Evolutionary conservation across 2,888 invertebrate species (phyloP), one percentile per base, ranked within the genome.

Genomic region (Caenorhabditis sp.): DNA sequence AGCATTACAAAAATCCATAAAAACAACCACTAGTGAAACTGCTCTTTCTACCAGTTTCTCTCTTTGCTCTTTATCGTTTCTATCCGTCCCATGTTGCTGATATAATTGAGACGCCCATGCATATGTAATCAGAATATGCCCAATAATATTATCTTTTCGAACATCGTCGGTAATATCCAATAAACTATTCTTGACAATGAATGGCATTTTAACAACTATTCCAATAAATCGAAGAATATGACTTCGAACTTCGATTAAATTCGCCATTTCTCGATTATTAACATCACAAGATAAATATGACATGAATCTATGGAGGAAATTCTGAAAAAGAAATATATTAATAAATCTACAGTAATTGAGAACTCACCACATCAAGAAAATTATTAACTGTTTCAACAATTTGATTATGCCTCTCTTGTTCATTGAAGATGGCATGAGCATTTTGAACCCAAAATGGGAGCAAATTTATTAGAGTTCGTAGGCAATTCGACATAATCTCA

Each of bases 401-500:
- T 10, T 61, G 38, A 26, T 43, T 56, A 21, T 68, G 54, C 20
- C 53, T 64, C 38, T 31, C 17, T 36, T 58, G 20, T 58, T 59
- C 49, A 14, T 43, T 23, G 23, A 36, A 7, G 1, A 38, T 38
- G 20, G 14, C 4, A 7, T 60, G 26, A 12, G 38, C 23, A 21
- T 38, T 43, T n/a, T 60, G 61, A 26, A 63, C 27, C 69, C 69
- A 74, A 53, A 67, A 57, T 56, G 65, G 62, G 27, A 74, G 25
- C 17, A 74, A 62, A 38, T 74, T 74, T 23, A 67, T 70, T 26
- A 74, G 21, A 7, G 74, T 66, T 52, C 69, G 63, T 17, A 69
- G 23, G 23, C 60, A 54, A 54, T 74, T 74, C 12, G 59, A 67
- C 25, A 74, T 43, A 1, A 67, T 58, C 14, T 59, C 70, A 12